Evolutionary conservation across 2,888 invertebrate genomes (phyloP), one percentile per base, ranked within the genome.

Genomic region (Lasioglossum zephyrum): DNA sequence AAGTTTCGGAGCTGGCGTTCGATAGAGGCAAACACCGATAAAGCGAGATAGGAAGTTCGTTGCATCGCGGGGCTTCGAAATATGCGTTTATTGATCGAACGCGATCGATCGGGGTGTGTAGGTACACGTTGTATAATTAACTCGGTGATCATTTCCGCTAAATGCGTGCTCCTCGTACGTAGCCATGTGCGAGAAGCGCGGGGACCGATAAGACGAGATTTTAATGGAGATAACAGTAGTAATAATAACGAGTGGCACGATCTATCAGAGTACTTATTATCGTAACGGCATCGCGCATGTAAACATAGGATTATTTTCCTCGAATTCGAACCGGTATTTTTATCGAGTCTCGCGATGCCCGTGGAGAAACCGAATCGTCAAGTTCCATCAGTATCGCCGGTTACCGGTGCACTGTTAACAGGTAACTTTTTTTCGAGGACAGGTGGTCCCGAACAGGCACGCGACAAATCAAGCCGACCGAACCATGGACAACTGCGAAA

Each of bases 391-490:
- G 91, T 88, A 87, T 87, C 90, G 91, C 88, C 89, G 90, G 91
- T 91, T 91, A 90, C 89, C 88, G 88, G 90, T 90, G 89, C 88
- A 82, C 81, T 88, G 89, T 92, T 92, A 91, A 92, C 91, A 91
- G 91, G 90, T 91, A 91, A 92, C 89, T 93, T 63, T 92, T 70
- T 93, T 93, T 89, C 87, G 86, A 86, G 91, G 92, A 92, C 94
- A 94, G 94, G 93, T 94, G 93, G 89, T 87, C 84, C 74, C 80
- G 84, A 82, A 84, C 89, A 89, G 93, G 93, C 94, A 94, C 94
- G 94, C 94, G 94, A 94, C 94, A 94, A 94, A 94, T 94, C 94
- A 92, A 92, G 92, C 90, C 89, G 87, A 85, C 80, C 86, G 77
- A 84, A 75, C 77, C 85, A 72, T 60, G 86, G 83, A 82, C 86